Base-by-base conservation (phyloP, 2,113 vertebrate genomes). In the Corvus cornix region DNA sequence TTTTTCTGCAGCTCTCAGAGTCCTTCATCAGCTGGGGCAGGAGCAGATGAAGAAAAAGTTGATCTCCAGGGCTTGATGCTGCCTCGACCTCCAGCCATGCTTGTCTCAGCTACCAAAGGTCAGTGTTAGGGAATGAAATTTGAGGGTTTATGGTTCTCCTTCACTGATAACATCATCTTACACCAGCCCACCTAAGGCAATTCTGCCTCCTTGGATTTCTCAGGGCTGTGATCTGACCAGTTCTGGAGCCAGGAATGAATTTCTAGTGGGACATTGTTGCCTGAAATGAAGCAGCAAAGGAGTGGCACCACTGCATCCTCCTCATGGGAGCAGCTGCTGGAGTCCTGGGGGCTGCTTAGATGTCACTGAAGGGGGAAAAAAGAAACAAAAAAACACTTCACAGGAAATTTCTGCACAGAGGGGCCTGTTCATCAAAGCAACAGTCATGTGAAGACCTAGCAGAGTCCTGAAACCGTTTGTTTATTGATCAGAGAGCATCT, bases 51-150 rank as follows among this genome's bases (percentile, higher is more conserved):
- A 76, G 83, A 58, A 62, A 52, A 82, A 9, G 24, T 37, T 70
- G n/a, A 60, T 84, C 49, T 86, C 26, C 87, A 86, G 67, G 51
- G 33, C 53, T 30, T 16, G 30, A 30, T 30, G 43, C 44, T 86
- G 27, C 58, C 75, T 85, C 87, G 9, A 35, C 75, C 91, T 68
- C 80, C 96, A 59, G 96, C 96, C 3, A 94, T 94, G 81, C 96
- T 98, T 56, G 97, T 98, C 64, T 97, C 98, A 46, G 97, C 97
- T 53, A 97, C 95, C 56, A 97, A 97, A 98, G 98, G 98, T 98
- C 75, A 79, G 86, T 52, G 48, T 30, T 48, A 33, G 22, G 52
- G 46, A 60, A 48, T n/a, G 23, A 51, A 81, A 68, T 60, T 33
- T 27, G 46, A 63, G 21, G 43, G 35, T 67, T 85, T 52, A 13